These are phyloP conservation scores for Pseudococcus jackbeardsleyi DNA, from an alignment of 2,888 invertebrate species.

Conservation along the genomic window DNA sequence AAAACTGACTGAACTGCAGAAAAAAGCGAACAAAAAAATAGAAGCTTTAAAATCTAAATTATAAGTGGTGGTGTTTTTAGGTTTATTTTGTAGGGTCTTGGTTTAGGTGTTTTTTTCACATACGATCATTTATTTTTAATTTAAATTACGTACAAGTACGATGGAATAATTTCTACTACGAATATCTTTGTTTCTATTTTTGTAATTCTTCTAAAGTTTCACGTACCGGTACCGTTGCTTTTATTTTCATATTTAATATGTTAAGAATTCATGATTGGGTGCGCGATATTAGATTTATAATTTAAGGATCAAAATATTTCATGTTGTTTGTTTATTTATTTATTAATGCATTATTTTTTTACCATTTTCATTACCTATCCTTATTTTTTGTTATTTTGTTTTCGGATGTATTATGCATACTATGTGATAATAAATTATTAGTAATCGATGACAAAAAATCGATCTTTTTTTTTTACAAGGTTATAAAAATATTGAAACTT, in stretches of 20 bases:
- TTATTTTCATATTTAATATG: not conserved
- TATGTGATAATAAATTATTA: conserved; percentile 44
- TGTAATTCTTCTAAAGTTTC: not conserved
- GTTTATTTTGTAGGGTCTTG: not conserved
- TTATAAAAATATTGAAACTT: not conserved
- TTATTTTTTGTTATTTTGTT: conserved; percentile 29
- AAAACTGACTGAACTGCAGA: conserved; percentile 89
- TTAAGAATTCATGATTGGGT: not conserved
- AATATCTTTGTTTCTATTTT: not conserved
- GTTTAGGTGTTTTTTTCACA: conserved; percentile 21
- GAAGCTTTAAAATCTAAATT: conserved; percentile 82
- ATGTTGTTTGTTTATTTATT: not conserved
- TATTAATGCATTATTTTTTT: conserved; percentile 24
- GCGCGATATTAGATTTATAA: not conserved
- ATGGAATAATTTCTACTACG: not conserved
- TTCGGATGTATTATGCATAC: conserved; percentile 5
- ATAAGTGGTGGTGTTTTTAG: conserved; percentile 71
- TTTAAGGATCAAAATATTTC: not conserved
- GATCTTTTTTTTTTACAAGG: not conserved
- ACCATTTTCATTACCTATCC: conserved; percentile 35
- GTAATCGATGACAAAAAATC: not conserved
- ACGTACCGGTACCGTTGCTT: not conserved
- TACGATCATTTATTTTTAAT: not conserved
- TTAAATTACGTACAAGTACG: not conserved
- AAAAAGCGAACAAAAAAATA: conserved; percentile 80